Conservation (phyloP, 2,888 invertebrate genomes). For the Blastobasis adustella region DNA sequence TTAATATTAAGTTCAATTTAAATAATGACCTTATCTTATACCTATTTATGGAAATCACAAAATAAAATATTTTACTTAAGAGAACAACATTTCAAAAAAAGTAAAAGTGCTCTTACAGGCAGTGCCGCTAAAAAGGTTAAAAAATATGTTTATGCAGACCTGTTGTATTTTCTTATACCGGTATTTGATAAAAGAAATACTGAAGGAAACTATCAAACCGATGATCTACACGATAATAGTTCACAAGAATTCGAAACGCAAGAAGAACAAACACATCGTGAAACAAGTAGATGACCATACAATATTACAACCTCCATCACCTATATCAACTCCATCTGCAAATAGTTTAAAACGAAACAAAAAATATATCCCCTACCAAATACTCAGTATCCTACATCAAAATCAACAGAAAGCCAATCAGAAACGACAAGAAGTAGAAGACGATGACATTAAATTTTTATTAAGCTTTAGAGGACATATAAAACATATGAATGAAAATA, state of each 20-base stretch:
- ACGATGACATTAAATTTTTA: slow-evolving; percentile 1
- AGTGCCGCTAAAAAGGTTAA: not conserved
- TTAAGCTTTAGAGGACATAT: slow-evolving; percentile 1
- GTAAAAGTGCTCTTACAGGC: slow-evolving; percentile 2
- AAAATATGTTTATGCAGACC: not conserved
- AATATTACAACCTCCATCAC: not conserved
- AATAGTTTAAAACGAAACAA: not conserved
- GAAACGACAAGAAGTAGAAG: not conserved
- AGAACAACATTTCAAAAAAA: slow-evolving; percentile 1
- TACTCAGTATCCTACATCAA: not conserved
- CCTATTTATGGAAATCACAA: no score
- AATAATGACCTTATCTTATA: no score
- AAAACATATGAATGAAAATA: not conserved
- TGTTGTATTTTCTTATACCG: not conserved
- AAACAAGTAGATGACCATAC: not conserved
- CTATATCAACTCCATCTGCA: not conserved
- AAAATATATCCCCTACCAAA: not conserved
- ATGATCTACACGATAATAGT: not conserved
- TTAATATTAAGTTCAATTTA: no score
- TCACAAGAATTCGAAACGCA: not conserved
- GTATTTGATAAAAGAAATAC: not conserved
- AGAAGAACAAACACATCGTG: not conserved
- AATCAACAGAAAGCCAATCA: not conserved
- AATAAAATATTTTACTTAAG: no score
- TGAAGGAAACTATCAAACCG: not conserved